Evolutionary conservation across 2,888 invertebrate genomes (phyloP), one percentile per base, ranked within the genome.

Genomic region (Chloromyia formosa): DNA sequence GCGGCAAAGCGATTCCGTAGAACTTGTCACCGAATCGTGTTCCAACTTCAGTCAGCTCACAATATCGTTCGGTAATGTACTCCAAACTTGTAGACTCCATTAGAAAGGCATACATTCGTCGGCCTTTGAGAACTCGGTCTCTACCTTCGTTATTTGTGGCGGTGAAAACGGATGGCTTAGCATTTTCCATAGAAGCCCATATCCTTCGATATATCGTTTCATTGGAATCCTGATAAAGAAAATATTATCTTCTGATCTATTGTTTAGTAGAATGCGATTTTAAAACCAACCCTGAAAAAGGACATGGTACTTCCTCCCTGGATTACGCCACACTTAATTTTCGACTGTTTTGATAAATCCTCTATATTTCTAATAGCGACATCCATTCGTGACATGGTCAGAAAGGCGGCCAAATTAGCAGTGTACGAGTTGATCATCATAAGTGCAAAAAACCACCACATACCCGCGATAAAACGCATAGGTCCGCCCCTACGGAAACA

Each of bases 11-110:
- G 76, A 97, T 94, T 69, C 97, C 97, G 82, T 97, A 97, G 77
- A 96, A 96, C 83, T 97, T 97, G 53, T 93, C 93, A 85, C 97
- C 96, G 75, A 97, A 86, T 81, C 92, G 89, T 2, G 91, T 89
- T 0, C 95, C 94, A 7, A 94, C 91, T 87, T 94, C 93, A 82
- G 90, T 92, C 77, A 97, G 88, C 64, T 94, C 92, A 82, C 97
- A 97, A 80, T 94, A 89, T 76, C 94, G 88, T 84, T 95, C 93
- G 78, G 94, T 89, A 80, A 92, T 92, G 85, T 97, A 99, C 84
- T 99, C 98, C 78, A 98, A 92, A 1, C 93, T 92, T 0, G 96
- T 94, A 7, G 96, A 97, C 87, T 98, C 98, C 95, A 98, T 97
- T 62, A 99, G 88, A 84, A 93, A 98, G 1, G 98, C 98, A 84